Conservation (phyloP, 2,888 invertebrate species). For the Penaeus monodon region DNA sequence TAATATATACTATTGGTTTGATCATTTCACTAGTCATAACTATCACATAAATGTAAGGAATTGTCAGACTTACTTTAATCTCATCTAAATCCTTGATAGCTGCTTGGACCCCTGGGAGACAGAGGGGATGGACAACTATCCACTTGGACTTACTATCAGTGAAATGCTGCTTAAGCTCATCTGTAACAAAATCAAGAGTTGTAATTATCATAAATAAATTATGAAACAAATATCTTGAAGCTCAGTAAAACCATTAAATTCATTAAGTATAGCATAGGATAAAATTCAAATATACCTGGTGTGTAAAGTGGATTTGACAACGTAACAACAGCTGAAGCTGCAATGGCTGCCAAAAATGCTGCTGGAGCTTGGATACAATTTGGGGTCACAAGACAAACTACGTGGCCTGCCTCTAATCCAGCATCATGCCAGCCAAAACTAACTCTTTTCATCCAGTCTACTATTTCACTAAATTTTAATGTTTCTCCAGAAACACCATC, state of each 20-base stretch:
- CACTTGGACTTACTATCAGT: slow-evolving; percentile 37
- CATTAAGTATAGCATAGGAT: too few species aligned
- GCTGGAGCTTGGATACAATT: slow-evolving; percentile 37
- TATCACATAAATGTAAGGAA: not conserved
- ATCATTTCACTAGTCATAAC: too few species aligned
- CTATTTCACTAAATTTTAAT: slow-evolving; percentile 35
- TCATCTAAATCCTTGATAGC: slow-evolving; percentile 40
- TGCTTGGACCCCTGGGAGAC: slow-evolving; percentile 36
- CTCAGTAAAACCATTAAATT: not conserved
- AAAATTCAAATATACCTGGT: slow-evolving; percentile 25
- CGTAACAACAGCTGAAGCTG: slow-evolving; percentile 39
- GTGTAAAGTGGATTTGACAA: slow-evolving; percentile 51
- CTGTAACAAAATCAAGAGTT: slow-evolving; percentile 5
- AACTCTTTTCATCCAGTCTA: slow-evolving; percentile 16
- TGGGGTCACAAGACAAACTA: slow-evolving; percentile 47
- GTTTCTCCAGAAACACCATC: slow-evolving; percentile 45
- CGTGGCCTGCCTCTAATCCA: slow-evolving; percentile 39
- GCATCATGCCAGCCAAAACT: slow-evolving; percentile 49
- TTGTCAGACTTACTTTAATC: slow-evolving; percentile 23
- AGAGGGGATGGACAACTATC: slow-evolving; percentile 44
- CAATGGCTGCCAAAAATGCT: slow-evolving; percentile 39
- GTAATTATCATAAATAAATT: not conserved
- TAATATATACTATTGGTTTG: too few species aligned
- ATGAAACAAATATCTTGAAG: not conserved
- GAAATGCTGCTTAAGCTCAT: slow-evolving; percentile 43